Evolutionary conservation across 2,113 vertebrate species (phyloP).

Genomic region (Mohoua ochrocephala): DNA sequence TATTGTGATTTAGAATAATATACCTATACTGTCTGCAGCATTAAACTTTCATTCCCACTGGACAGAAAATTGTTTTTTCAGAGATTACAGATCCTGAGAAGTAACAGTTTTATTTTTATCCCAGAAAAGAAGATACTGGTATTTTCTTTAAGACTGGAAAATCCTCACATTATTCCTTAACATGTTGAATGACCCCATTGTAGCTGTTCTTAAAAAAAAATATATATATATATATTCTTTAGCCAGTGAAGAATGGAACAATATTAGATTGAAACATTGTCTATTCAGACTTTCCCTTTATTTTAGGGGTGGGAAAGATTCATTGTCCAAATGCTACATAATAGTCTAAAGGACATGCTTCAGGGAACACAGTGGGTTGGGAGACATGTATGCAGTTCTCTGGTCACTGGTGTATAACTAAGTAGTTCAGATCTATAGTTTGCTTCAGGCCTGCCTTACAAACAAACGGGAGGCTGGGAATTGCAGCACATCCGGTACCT

Average conservation of each 20-base stretch:
- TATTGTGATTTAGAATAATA: not conserved
- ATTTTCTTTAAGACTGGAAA: conserved; percentile 12
- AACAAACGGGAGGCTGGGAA: conserved; percentile 68
- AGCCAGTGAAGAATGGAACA: conserved; percentile 56
- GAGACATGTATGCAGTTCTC: conserved; percentile 54
- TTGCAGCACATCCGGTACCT: conserved; percentile 68
- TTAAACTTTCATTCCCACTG: not conserved
- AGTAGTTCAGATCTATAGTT: conserved; percentile 71
- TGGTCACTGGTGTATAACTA: conserved; percentile 73
- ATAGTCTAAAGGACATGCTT: conserved; percentile 69
- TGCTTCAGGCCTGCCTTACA: conserved; percentile 45
- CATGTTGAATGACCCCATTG: conserved; percentile 60
- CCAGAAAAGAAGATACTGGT: not conserved
- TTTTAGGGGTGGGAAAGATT: conserved; percentile 59
- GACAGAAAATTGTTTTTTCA: conserved; percentile 16
- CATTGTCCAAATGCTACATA: conserved; percentile 66
- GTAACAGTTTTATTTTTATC: not conserved
- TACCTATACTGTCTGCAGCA: not conserved
- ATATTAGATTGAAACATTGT: conserved; percentile 74
- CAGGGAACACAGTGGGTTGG: conserved; percentile 58
- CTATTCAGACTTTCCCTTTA: conserved; percentile 61
- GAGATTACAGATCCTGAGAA: not conserved
- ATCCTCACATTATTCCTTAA: conserved; percentile 53
- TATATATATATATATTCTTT: conserved; percentile 63
- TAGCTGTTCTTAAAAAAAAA: not conserved